Base-by-base conservation (phyloP, 2,113 vertebrate species). In the Tricholaema leucomelas region DNA sequence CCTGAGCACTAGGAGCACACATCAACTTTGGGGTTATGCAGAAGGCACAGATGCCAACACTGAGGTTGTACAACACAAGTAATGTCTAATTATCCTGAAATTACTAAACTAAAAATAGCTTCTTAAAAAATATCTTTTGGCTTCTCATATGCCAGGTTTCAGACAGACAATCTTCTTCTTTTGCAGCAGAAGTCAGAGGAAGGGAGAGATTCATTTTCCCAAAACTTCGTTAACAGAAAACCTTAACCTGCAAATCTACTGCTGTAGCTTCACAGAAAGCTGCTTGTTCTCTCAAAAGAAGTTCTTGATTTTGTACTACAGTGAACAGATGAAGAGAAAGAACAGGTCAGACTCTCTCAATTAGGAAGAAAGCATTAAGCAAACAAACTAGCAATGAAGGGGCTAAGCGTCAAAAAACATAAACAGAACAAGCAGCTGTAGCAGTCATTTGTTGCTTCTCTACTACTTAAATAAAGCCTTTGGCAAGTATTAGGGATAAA, bases 381-480 rank as follows among this genome's bases (percentile, higher is more conserved):
- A 92, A 93, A 96, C 86, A 86, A 93, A 92, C 67, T 60, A 91
- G 66, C 46, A 85, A 87, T 31, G 67, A 95, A 87, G 59, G 81
- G 60, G 30, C 60, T 56, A 87, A 73, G 59, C 46, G 88, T 67
- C 60, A 82, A 80, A 88, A 89, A 85, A 38, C 0, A 5, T 58
- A 94, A 94, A 94, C 60, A 88, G 66, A 95, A 66, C 42, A 81
- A 88, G 69, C 50, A 93, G 80, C 60, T 87, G 17, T 55, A 93
- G 81, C 33, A 88, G 63, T 50, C 71, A 79, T 81, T 93, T 94
- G 86, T 46, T 92, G 85, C 69, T n/a, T 93, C 20, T 84, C 72
- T 60, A 30, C 31, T 42, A 79, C 72, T 85, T 91, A 85, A 87
- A 85, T 55, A 89, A 87, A 84, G 84, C 87, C 79, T 82, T 76